Evolutionary conservation across 2,797 vertebrate genomes (phyloP), one percentile per base, ranked within the genome.

Genomic region (Schizopygopsis pylzovi): DNA sequence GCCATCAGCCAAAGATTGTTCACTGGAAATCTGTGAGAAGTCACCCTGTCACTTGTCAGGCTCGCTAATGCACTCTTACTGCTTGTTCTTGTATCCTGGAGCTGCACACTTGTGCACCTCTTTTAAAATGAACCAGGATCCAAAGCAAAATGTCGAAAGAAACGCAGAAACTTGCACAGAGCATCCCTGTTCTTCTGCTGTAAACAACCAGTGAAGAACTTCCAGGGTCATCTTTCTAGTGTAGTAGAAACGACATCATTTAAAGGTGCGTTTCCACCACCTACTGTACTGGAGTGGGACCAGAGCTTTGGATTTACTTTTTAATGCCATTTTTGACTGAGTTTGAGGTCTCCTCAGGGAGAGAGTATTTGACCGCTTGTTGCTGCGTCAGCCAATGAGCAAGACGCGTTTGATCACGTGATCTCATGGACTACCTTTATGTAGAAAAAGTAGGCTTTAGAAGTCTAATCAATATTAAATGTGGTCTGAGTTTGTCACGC

Each of bases 341-440:
- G 37, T 59, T 41, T 54, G 28, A 37, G 47, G 73, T 75, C 45
- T 75, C 45, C 25, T 33, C 16, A 5, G 4, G 18, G 18, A 77
- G 16, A 52, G 9, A 2, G 4, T 20, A 0, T 54, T 28, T 76
- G 28, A 37, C 28, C 25, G 25, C n/a, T 54, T 9, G 52, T 15
- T 39, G 20, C 52, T n/a, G 56, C 37, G 22, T 43, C 33, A 79
- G 56, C 56, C 56, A 79, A 79, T 79, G 56, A 61, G 56, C 22
- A 63, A 45, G 39, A 28, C 7, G 0, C 39, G 9, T 28, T 63
- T 79, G 56, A 59, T 79, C 77, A 63, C 0, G 77, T 63, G 39
- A 45, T 12, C 0, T 41, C 52, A 22, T 56, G 18, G 7, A 56
- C 20, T 56, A 54, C 2, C 2, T 20, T 54, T 54, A 22, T 22